A percentile compares a stretch with the other conserved stretches of the same genome.
phyloP scores from a whole-genome alignment of 2,888 invertebrate genomes.

The Cheiracanthium punctorium region DNA sequence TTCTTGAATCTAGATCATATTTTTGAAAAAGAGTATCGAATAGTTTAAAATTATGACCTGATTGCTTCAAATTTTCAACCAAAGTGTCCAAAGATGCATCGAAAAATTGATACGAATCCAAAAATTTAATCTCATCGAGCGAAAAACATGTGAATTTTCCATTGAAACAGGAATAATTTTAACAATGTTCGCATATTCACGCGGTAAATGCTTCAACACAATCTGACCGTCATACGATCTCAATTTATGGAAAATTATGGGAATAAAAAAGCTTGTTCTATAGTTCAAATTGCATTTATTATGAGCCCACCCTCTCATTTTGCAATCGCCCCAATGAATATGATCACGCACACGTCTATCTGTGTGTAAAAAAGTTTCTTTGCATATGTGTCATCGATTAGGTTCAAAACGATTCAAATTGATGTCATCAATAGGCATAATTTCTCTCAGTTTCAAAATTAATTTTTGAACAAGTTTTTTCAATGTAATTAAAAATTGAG shows the following conservation, averaged over 20 bases:
- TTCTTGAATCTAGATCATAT: background rate
- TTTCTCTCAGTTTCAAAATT: background rate
- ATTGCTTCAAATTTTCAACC: constrained; percentile 49
- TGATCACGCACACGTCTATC: background rate
- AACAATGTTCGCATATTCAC: background rate
- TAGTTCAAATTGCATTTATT: background rate
- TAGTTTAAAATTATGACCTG: constrained; percentile 5
- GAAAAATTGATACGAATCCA: constrained; percentile 72
- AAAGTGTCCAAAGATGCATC: constrained; percentile 33
- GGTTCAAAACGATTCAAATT: background rate
- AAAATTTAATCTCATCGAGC: constrained; percentile 64
- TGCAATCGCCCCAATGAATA: background rate
- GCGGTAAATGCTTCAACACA: constrained; percentile 6
- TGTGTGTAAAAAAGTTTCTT: background rate
- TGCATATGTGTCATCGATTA: background rate
- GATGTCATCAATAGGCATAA: background rate
- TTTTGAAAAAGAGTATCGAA: background rate
- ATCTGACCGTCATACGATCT: background rate
- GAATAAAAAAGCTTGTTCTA: background rate
- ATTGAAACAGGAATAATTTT: constrained; percentile 13
- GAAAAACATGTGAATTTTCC: constrained; percentile 61
- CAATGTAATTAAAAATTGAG: background rate
- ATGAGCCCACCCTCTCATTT: background rate
- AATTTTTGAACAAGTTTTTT: background rate
- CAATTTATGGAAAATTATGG: background rate